Evolutionary conservation across 2,113 vertebrate genomes (phyloP).

Genomic region (Mystacornis crossleyi): DNA sequence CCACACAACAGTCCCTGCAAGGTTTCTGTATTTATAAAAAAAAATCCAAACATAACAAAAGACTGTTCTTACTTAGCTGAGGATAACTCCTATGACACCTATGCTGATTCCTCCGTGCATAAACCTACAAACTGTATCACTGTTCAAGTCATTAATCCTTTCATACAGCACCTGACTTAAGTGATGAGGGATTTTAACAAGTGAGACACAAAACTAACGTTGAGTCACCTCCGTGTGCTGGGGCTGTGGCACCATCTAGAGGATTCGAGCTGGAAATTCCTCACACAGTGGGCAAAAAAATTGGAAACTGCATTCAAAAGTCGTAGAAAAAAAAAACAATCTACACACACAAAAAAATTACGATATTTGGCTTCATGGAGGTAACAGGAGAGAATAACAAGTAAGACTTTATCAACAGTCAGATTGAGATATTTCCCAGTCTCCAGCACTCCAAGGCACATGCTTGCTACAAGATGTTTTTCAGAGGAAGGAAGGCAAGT

Average conservation of each 20-base stretch:
- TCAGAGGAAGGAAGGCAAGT: background rate
- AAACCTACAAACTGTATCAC: background rate
- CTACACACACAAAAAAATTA: background rate
- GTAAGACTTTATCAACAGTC: background rate
- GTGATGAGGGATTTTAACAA: background rate
- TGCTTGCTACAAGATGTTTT: background rate
- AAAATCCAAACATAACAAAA: background rate
- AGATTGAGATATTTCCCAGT: background rate
- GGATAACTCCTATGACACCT: no score
- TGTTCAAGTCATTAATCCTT: conserved; percentile 4
- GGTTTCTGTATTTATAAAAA: background rate
- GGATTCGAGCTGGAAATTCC: conserved; percentile 36
- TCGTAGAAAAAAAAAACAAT: fast-evolving
- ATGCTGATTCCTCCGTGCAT: background rate
- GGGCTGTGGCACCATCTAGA: conserved; percentile 77
- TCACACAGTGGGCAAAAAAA: background rate
- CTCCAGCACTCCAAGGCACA: background rate
- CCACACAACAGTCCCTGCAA: background rate
- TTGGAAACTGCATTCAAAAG: background rate
- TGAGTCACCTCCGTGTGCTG: background rate
- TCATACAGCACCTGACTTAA: background rate
- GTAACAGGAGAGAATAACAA: background rate
- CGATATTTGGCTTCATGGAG: background rate
- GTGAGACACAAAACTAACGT: background rate
- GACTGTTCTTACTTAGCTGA: background rate